Conservation (phyloP, 2,888 invertebrate species). For the Melanostoma mellinum region DNA sequence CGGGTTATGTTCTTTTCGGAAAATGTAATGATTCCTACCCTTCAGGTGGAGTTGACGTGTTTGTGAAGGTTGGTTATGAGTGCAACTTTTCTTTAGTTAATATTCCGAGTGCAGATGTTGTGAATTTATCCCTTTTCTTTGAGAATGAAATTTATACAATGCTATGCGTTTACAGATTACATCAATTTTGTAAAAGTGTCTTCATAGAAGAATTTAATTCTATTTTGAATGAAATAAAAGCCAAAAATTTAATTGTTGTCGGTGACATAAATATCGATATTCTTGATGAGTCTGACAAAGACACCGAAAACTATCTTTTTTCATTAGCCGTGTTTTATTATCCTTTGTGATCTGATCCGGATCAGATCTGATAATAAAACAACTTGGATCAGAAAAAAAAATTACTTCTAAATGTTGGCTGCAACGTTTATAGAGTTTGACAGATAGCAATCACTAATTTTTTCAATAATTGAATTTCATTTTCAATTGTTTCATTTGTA, state of each 20-base stretch:
- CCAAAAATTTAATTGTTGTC: neutral
- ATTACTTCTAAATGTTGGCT: no score
- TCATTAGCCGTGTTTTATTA: no score
- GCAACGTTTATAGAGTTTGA: no score
- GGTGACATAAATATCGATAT: conserved; percentile 3
- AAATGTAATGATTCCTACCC: no score
- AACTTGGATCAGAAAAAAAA: no score
- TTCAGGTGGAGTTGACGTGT: neutral
- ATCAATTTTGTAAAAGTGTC: neutral
- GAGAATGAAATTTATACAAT: conserved; percentile 1
- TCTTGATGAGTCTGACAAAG: neutral
- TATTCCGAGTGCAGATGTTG: conserved; percentile 11
- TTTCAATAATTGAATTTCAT: no score
- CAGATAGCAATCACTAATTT: no score
- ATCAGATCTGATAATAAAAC: no score
- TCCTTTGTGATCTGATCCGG: no score
- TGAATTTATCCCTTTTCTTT: neutral
- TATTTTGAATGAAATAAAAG: neutral
- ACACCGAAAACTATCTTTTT: no score
- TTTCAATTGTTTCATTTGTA: no score
- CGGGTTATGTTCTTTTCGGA: no score
- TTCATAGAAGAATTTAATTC: conserved; percentile 2
- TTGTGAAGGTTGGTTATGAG: neutral
- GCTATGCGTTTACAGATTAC: conserved; percentile 5
- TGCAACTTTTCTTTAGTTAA: conserved; percentile 2